A percentile compares a stretch with the other conserved stretches of the same genome.
These are phyloP conservation scores for Seriola aureovittata DNA, from an alignment of 2,113 vertebrate species.

Conservation along the genomic window DNA sequence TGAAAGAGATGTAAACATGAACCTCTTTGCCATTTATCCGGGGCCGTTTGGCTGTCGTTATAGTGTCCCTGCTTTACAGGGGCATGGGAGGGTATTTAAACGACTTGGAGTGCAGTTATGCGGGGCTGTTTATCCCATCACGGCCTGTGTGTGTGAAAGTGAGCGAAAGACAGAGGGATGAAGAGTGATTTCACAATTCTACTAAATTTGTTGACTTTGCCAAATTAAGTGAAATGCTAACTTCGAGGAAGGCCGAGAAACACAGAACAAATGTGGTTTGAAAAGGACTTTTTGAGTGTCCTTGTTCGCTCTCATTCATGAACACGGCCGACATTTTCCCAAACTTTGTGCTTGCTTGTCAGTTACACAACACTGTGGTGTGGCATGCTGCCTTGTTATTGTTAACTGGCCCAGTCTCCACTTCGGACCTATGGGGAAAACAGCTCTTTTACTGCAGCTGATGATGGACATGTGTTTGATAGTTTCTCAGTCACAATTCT, in stretches of 20 bases:
- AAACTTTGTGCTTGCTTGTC: slow-evolving; percentile 57
- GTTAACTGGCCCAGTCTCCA: slow-evolving; percentile 55
- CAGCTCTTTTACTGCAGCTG: slow-evolving; percentile 33
- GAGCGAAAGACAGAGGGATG: slow-evolving; percentile 37
- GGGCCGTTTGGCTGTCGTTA: slow-evolving; percentile 49
- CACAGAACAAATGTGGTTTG: slow-evolving; percentile 66
- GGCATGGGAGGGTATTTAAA: slow-evolving; percentile 48
- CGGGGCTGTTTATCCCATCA: slow-evolving; percentile 52
- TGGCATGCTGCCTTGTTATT: slow-evolving; percentile 75
- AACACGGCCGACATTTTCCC: slow-evolving; percentile 48
- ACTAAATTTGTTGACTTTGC: slow-evolving; percentile 47
- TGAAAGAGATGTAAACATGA: slow-evolving; percentile 73
- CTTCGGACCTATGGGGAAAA: slow-evolving; percentile 41
- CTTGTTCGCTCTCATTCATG: slow-evolving; percentile 60
- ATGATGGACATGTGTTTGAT: slow-evolving; percentile 60
- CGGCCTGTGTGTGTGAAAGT: slow-evolving; percentile 34
- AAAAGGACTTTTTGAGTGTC: slow-evolving; percentile 40
- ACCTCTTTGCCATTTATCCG: slow-evolving; percentile 46
- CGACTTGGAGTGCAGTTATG: slow-evolving; percentile 15
- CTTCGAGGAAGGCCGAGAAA: slow-evolving; percentile 36
- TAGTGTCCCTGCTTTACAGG: slow-evolving; percentile 42
- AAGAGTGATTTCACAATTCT: slow-evolving; percentile 63
- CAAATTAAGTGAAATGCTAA: slow-evolving; percentile 46
- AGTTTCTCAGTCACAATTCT: slow-evolving; percentile 41
- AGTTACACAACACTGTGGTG: slow-evolving; percentile 76